Evolutionary conservation across 30 jellyfish, hydroid and myxozoan species (phyloP).

Genomic region (Turritopsis dohrnii): DNA sequence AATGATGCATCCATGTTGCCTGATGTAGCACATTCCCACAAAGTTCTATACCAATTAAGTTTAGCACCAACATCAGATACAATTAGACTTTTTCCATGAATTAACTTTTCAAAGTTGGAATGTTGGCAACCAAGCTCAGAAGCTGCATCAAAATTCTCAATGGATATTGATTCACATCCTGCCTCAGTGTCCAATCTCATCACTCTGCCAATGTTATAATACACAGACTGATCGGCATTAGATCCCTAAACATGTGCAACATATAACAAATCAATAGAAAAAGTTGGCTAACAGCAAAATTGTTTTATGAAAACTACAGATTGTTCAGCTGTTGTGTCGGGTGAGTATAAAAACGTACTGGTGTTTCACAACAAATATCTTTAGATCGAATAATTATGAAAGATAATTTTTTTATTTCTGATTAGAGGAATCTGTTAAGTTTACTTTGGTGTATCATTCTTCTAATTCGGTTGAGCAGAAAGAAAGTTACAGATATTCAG

Average conservation of each 20-base stretch:
- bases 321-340: too few relatives aligned
- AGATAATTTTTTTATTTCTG: too few relatives aligned
- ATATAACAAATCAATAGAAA: background rate
- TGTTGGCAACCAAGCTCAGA: constrained; percentile 53
- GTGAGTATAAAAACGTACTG: too few relatives aligned
- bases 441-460: too few relatives aligned
- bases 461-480: too few relatives aligned
- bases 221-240: constrained; percentile 3
- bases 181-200: constrained; percentile 7
- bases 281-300: too few relatives aligned
- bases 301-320: too few relatives aligned
- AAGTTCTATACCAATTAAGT: constrained; percentile 40
- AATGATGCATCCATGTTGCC: constrained; percentile 45
- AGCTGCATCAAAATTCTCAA: constrained; percentile 41
- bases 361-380: too few relatives aligned
- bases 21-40: constrained; percentile 52
- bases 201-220: constrained; percentile 31
- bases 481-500: too few relatives aligned
- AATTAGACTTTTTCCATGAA: background rate
- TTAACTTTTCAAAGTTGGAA: constrained; percentile 38
- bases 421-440: too few relatives aligned
- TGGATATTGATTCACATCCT: background rate
- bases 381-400: too few relatives aligned
- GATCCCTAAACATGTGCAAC: constrained; percentile 2
- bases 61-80: constrained; percentile 63